phyloP scores from a whole-genome alignment of 2,888 invertebrate genomes.

The Micoletzkya japonica region DNA sequence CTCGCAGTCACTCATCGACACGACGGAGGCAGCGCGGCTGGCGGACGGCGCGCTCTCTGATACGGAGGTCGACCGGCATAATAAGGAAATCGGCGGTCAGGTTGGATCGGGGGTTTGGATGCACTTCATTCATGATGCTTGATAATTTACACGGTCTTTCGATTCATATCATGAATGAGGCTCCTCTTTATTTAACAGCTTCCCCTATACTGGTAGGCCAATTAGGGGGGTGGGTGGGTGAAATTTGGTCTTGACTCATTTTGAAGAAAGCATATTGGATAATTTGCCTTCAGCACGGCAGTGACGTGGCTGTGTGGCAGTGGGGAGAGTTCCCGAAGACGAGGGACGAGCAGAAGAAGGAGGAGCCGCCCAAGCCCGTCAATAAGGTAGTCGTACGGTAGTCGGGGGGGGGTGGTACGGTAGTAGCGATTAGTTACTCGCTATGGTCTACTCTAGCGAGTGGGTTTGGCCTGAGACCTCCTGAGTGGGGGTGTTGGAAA shows the following conservation, averaged over 20 bases:
- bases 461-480: too few species aligned
- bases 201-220: too few species aligned
- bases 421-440: too few species aligned
- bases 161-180: too few species aligned
- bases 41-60: constrained; percentile 60
- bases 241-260: background rate
- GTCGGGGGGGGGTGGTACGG: background rate
- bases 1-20: constrained; percentile 39
- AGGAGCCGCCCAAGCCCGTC: constrained; percentile 27
- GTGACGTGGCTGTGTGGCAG: constrained; percentile 63
- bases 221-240: too few species aligned
- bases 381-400: constrained; percentile 24
- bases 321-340: constrained; percentile 66
- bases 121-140: too few species aligned
- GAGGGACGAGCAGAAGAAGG: constrained; percentile 31
- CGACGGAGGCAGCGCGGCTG: constrained; percentile 34
- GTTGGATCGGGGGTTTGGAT: too few species aligned
- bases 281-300: constrained; percentile 37
- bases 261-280: background rate
- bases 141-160: too few species aligned
- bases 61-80: constrained; percentile 57
- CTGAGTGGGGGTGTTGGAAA: too few species aligned
- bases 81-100: too few species aligned
- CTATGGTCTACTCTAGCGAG: too few species aligned
- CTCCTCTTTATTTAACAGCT: too few species aligned